These are phyloP conservation scores for Parapsyche elsis DNA, from an alignment of 1,140 invertebrate species.

Conservation along the genomic window DNA sequence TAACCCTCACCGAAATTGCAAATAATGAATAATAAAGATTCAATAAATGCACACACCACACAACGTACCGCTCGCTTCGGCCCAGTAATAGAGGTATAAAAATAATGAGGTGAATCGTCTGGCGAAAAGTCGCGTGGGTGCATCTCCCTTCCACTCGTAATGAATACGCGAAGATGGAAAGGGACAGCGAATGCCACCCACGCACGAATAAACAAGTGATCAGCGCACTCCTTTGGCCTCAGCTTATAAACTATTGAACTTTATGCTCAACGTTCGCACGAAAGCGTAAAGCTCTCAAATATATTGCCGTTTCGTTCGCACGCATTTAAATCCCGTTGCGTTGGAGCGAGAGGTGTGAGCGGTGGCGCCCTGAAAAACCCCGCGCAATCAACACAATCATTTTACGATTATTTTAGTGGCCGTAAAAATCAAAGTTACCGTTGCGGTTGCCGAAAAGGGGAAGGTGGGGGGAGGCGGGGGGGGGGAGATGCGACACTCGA, in stretches of 20 bases:
- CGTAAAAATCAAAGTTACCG: conserved; percentile 56
- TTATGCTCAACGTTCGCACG: conserved; percentile 44
- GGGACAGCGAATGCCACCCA: not conserved
- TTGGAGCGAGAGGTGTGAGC: conserved; percentile 24
- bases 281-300: conserved; percentile 35
- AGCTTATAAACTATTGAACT: conserved; percentile 53
- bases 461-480: not conserved
- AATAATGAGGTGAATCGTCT: conserved; percentile 40
- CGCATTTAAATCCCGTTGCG: not conserved
- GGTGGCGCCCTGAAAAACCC: not conserved
- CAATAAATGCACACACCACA: conserved; percentile 52
- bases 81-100: conserved; percentile 55
- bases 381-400: conserved; percentile 56
- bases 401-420: conserved; percentile 57
- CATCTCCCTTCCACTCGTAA: not conserved
- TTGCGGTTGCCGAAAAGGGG: conserved; percentile 5
- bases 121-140: conserved; percentile 24
- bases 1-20: conserved; percentile 46
- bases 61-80: not conserved
- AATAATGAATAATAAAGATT: conserved; percentile 56
- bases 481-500: conserved; percentile 50
- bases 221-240: conserved; percentile 35
- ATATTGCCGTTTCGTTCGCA: conserved; percentile 27
- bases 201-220: conserved; percentile 37
- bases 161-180: not conserved